Evolutionary conservation across 2,797 vertebrate species (phyloP).

Genomic region (Molossus alvarezi): DNA sequence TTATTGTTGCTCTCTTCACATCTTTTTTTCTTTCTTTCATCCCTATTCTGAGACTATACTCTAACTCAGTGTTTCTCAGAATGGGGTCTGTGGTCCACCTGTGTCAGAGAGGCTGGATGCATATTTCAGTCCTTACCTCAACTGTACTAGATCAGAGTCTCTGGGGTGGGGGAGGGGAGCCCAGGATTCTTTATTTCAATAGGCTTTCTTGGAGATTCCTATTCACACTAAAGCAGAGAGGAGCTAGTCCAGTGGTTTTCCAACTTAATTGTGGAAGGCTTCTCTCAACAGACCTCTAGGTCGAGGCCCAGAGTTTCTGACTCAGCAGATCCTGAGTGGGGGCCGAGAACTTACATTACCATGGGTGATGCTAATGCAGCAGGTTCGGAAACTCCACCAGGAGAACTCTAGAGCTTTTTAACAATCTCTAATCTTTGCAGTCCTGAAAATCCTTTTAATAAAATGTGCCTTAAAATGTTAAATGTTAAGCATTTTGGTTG

Average conservation of each 20-base stretch:
- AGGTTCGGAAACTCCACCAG: not conserved
- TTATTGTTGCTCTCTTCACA: not conserved
- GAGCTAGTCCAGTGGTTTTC: not conserved
- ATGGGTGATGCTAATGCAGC: not conserved
- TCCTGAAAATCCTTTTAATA: not conserved
- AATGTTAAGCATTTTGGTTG: not conserved
- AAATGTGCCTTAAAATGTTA: not conserved
- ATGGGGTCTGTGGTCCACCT: not conserved
- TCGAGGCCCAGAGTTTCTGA: not conserved
- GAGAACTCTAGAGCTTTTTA: not conserved
- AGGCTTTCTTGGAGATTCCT: not conserved
- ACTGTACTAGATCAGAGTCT: not conserved
- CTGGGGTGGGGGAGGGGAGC: not conserved
- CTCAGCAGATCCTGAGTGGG: not conserved
- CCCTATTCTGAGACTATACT: not conserved
- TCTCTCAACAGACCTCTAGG: not conserved
- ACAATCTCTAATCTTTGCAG: not conserved
- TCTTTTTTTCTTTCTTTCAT: not conserved
- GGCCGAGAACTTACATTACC: not conserved
- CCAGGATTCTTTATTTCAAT: not conserved
- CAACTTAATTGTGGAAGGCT: not conserved
- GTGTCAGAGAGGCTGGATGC: not conserved
- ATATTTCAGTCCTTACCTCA: not conserved
- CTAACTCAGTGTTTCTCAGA: constrained; percentile 39
- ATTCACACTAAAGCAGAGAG: not conserved